Conservation (phyloP, 2,888 invertebrate genomes). For the Julus scandinavius region DNA sequence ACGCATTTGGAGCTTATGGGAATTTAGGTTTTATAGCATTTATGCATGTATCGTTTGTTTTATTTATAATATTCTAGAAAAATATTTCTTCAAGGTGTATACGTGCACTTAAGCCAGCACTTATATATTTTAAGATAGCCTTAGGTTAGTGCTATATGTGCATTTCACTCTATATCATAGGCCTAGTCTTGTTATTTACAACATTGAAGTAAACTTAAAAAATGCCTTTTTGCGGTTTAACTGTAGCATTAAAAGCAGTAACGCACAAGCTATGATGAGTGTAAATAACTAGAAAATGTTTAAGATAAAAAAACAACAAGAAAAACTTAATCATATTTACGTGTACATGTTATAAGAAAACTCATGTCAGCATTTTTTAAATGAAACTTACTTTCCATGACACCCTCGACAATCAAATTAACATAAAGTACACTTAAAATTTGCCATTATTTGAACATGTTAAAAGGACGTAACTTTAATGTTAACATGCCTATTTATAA, state of each 20-base stretch:
- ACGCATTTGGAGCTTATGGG: conserved; percentile 34
- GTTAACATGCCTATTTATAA: background rate
- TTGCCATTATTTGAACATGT: too few relatives aligned
- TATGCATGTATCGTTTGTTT: conserved; percentile 40
- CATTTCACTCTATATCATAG: background rate
- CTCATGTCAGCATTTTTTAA: background rate
- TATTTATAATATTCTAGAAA: background rate
- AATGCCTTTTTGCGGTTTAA: background rate
- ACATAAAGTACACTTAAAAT: background rate
- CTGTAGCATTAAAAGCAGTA: background rate
- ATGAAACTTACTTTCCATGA: background rate
- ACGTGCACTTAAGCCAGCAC: background rate
- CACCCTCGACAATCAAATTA: too few relatives aligned
- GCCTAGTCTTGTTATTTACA: background rate
- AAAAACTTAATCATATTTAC: background rate
- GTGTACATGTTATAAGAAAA: background rate
- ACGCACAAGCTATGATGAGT: background rate
- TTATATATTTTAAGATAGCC: conserved; percentile 10
- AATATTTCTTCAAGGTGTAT: conserved; percentile 1
- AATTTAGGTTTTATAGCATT: conserved; percentile 38
- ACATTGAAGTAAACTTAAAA: background rate
- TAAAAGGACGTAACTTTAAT: too few relatives aligned
- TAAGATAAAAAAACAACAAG: background rate
- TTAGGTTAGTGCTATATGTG: background rate
- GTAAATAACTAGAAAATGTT: conserved; percentile 24